A percentile compares a stretch with the other conserved stretches of the same genome.
Evolutionary conservation across 1,140 invertebrate species (phyloP).

Genomic region (Leptinotarsa defecta): DNA sequence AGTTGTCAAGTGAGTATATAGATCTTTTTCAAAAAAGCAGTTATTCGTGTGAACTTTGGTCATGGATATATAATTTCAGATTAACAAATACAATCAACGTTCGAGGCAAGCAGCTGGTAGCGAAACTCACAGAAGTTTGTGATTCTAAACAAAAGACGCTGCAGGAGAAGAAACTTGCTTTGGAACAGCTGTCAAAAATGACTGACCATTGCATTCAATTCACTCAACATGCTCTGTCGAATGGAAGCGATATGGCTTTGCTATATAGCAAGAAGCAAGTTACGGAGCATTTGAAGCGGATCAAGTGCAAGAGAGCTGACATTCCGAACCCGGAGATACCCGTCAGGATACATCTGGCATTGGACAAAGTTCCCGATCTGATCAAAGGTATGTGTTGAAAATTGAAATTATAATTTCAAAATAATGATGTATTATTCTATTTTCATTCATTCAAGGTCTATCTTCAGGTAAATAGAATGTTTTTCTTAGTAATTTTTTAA

Average conservation of each 20-base stretch:
- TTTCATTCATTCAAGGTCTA: slow-evolving; percentile 26
- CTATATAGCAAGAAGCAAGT: slow-evolving; percentile 81
- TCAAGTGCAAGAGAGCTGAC: slow-evolving; percentile 77
- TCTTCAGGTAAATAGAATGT: slow-evolving; percentile 31
- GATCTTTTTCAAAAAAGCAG: background rate
- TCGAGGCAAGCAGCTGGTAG: slow-evolving; percentile 78
- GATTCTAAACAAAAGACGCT: slow-evolving; percentile 81
- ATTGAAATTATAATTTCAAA: background rate
- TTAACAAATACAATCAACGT: slow-evolving; percentile 83
- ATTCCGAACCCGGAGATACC: slow-evolving; percentile 85
- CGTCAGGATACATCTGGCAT: slow-evolving; percentile 74
- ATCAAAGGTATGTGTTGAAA: slow-evolving; percentile 66
- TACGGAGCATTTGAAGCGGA: slow-evolving; percentile 74
- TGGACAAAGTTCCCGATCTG: slow-evolving; percentile 78
- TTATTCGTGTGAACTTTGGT: no score
- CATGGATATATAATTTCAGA: slow-evolving; percentile 54
- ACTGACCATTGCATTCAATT: slow-evolving; percentile 87
- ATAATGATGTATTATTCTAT: slow-evolving; percentile 16
- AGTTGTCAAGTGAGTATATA: slow-evolving; percentile 73
- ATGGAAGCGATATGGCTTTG: slow-evolving; percentile 81
- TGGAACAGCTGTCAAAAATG: slow-evolving; percentile 77
- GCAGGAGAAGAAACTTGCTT: slow-evolving; percentile 79
- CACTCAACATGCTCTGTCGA: slow-evolving; percentile 75
- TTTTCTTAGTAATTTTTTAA: background rate
- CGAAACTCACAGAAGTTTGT: slow-evolving; percentile 80